Conservation (phyloP, 2,888 invertebrate species). For the Scaptomyza cyrtandrae region DNA sequence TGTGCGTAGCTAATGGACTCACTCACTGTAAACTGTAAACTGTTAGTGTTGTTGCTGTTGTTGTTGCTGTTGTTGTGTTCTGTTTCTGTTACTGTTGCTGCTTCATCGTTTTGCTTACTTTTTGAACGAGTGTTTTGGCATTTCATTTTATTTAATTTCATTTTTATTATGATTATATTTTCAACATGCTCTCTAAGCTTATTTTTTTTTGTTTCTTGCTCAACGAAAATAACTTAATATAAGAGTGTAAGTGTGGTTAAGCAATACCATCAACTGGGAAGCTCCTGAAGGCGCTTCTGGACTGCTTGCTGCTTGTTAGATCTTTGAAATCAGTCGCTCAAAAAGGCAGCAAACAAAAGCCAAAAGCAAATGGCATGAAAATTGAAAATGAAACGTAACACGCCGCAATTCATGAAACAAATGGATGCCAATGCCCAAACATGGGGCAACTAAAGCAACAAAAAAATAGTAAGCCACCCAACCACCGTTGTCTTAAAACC, state of each 20-base stretch:
- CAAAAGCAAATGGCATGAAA: conserved; percentile 67
- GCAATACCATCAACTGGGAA: background rate
- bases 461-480: background rate
- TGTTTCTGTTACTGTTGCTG: conserved; percentile 17
- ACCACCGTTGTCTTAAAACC: conserved; percentile 8
- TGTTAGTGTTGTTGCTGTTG: conserved; percentile 25
- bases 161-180: conserved; percentile 79
- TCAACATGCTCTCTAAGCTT: conserved; percentile 17
- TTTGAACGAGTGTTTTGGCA: conserved; percentile 75
- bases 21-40: conserved; percentile 48
- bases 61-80: conserved; percentile 20
- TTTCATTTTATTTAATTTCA: conserved; percentile 77
- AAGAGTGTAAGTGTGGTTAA: conserved; percentile 11
- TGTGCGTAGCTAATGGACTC: conserved; percentile 64
- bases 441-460: conserved; percentile 12
- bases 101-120: conserved; percentile 49
- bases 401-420: conserved; percentile 70
- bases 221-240: conserved; percentile 47
- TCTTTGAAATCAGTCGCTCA: conserved; percentile 18
- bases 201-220: background rate
- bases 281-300: background rate
- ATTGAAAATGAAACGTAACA: conserved; percentile 73
- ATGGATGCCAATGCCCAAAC: conserved; percentile 54
- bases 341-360: conserved; percentile 24
- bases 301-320: background rate